Base-by-base conservation (phyloP, 2,113 vertebrate genomes). In the Dipodomys merriami region DNA sequence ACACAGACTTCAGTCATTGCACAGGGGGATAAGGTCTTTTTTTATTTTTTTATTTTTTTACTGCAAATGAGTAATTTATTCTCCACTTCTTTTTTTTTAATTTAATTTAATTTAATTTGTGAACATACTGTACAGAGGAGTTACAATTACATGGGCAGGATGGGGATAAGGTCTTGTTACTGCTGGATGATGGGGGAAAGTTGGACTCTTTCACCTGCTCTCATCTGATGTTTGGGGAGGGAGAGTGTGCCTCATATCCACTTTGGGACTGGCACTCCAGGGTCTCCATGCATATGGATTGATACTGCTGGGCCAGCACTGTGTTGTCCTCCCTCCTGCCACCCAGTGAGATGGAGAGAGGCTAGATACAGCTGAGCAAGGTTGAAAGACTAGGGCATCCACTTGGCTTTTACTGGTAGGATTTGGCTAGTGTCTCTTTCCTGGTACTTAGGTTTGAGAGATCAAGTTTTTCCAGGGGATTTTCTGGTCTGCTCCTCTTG, bases 261-360 rank as follows among this genome's bases (percentile, higher is more conserved):
- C 2, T 5, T 22, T 20, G 68, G 22, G 22, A n/a, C 6, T 60
- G 29, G 29, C 57, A 30, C 16, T 33, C 16, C 12, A 60, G 33
- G 11, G 23, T 46, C 22, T 20, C 27, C 27, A 30, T 46, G 46
- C 60, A 22, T n/a, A 30, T 22, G 8, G 7, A 10, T 23, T 30
- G 25, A 65, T 69, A 25, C 2, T 15, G 20, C 57, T 39, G 1
- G 5, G 8, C 8, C 27, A 60, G 49, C 44, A 68, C 11, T 35
- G 29, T 12, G 35, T 7, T 27, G 2, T 84, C 62, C 73, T 68
- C 30, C 86, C 82, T 85, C 3, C 60, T 23, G 18, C 3, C 39
- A 15, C 29, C n/a, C 2, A 11, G 53, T 7, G 13, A 25, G 6
- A 0, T 2, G 11, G 7, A 57, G 27, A 33, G 53, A 64, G 16